Percentiles rank a stretch among this genome's conserved stretches.
Conservation (phyloP, 2,797 vertebrate species). For the Hippopotamyrus pictus region DNA sequence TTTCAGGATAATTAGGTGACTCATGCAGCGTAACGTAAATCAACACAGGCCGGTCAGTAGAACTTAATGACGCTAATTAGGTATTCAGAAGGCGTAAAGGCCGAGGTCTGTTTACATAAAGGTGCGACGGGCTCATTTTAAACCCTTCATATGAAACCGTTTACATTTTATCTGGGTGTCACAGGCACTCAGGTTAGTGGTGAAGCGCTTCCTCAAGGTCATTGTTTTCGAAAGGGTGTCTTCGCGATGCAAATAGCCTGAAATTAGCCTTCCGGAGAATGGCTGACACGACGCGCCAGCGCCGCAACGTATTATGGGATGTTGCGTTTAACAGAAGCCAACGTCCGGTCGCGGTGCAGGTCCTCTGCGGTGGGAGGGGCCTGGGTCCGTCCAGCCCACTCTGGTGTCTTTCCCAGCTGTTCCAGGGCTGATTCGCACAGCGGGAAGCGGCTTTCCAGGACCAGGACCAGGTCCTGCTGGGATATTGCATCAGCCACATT, state of each 20-base stretch:
- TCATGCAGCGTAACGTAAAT: not conserved
- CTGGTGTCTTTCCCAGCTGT: not conserved
- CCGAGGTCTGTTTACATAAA: not conserved
- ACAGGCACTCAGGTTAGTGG: not conserved
- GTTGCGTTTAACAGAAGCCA: not conserved
- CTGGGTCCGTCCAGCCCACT: not conserved
- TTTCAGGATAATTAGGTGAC: not conserved
- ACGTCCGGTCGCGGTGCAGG: not conserved
- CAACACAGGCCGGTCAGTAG: not conserved
- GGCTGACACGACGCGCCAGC: not conserved
- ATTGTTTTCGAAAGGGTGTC: not conserved
- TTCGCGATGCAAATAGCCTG: not conserved
- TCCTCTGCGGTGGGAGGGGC: not conserved
- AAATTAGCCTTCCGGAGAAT: not conserved
- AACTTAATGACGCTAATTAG: conserved; percentile 1
- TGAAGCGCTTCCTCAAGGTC: not conserved
- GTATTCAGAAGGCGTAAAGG: not conserved
- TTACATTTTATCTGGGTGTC: not conserved
- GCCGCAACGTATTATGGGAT: not conserved
- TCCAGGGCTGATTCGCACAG: not conserved
- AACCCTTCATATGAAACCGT: not conserved
- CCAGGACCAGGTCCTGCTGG: not conserved
- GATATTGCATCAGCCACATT: not conserved
- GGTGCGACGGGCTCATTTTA: not conserved
- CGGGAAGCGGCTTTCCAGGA: not conserved